phyloP scores from a whole-genome alignment of 2,113 vertebrate genomes.

The Rafetus swinhoei region DNA sequence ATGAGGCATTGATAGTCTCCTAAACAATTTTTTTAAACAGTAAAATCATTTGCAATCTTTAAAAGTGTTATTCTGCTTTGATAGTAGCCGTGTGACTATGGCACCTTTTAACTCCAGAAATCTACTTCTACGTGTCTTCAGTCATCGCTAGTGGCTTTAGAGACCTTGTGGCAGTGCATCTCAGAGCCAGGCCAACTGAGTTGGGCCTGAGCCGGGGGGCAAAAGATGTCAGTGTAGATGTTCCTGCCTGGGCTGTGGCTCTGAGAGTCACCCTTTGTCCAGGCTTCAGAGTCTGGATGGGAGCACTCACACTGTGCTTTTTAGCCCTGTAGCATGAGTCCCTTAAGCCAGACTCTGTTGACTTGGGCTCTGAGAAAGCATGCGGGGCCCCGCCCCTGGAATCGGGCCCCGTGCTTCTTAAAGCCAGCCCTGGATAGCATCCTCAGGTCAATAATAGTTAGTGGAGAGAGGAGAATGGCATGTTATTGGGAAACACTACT shows the following conservation, averaged over 20 bases:
- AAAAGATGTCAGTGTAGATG: not conserved
- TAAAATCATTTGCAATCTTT: fast-evolving
- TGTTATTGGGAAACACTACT: too few relatives aligned
- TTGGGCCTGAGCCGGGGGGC: not conserved
- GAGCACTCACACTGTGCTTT: too few relatives aligned
- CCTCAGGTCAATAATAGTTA: too few relatives aligned
- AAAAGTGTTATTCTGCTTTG: not conserved
- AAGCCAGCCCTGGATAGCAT: too few relatives aligned
- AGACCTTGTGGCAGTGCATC: not conserved
- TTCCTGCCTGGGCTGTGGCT: not conserved
- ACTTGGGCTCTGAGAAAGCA: too few relatives aligned
- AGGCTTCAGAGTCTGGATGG: too few relatives aligned
- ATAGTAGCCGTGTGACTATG: not conserved
- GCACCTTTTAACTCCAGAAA: not conserved
- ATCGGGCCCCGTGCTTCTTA: too few relatives aligned
- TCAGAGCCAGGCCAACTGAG: not conserved
- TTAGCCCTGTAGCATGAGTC: too few relatives aligned
- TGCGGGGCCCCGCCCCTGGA: too few relatives aligned
- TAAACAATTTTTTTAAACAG: not conserved
- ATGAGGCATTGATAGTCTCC: not conserved
- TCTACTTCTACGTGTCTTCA: not conserved
- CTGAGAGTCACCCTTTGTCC: not conserved
- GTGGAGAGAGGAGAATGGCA: too few relatives aligned
- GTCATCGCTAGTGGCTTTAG: not conserved
- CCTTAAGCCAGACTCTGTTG: too few relatives aligned